phyloP scores from a whole-genome alignment of 2,797 vertebrate genomes.

The Fringilla coelebs region DNA sequence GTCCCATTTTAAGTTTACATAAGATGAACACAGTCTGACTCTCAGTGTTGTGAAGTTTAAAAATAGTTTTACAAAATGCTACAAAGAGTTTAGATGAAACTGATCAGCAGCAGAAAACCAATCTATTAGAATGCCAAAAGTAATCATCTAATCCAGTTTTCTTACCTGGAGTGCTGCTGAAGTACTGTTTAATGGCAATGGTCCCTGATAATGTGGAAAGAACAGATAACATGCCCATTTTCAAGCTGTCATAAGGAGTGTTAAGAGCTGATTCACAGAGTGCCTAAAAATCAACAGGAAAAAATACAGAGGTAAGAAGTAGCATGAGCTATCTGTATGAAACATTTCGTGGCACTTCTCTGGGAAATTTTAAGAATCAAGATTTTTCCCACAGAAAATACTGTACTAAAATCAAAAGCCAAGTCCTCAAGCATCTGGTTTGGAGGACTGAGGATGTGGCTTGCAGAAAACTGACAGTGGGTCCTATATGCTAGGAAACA shows the following conservation, averaged over 20 bases:
- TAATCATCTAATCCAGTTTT: not conserved
- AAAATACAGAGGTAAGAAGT: not conserved
- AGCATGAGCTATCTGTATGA: not conserved
- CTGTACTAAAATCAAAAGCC: not conserved
- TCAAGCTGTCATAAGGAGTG: slow-evolving; percentile 91
- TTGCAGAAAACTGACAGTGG: not conserved
- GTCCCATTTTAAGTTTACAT: not conserved
- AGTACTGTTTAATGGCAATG: slow-evolving; percentile 94
- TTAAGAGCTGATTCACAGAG: slow-evolving; percentile 94
- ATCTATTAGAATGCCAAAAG: not conserved
- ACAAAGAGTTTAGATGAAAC: not conserved
- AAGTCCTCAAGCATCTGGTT: not conserved
- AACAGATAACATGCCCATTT: slow-evolving; percentile 92
- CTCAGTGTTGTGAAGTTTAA: not conserved
- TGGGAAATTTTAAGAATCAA: not conserved
- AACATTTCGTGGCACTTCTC: not conserved
- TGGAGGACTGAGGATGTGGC: not conserved
- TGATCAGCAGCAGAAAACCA: not conserved
- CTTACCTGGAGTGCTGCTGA: slow-evolving; percentile 83
- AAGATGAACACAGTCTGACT: not conserved
- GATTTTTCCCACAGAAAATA: not conserved
- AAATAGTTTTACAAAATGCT: not conserved
- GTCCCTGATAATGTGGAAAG: slow-evolving; percentile 90
- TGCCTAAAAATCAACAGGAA: slow-evolving; percentile 72
- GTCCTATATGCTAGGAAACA: not conserved